Conservation (phyloP, 2,888 invertebrate species). For the Calliscelio sp. region DNA sequence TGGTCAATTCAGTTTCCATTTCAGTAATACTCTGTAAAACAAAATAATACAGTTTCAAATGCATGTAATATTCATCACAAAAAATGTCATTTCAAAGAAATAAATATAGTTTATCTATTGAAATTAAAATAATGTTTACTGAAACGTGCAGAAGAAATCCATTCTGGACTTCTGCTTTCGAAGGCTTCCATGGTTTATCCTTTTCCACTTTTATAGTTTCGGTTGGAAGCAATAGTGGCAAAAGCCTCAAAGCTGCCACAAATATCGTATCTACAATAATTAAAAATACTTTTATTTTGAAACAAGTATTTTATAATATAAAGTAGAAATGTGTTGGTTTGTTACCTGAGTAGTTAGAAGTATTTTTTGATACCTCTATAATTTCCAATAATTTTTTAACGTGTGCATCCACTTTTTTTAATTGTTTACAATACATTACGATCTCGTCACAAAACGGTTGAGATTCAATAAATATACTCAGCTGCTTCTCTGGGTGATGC, state of each 20-base stretch:
- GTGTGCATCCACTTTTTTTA: too few relatives aligned
- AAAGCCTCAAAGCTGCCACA: neutral
- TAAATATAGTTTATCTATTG: too few relatives aligned
- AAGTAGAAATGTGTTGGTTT: too few relatives aligned
- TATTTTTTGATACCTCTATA: too few relatives aligned
- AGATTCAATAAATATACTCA: neutral
- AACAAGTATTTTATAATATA: too few relatives aligned
- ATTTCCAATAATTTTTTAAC: neutral
- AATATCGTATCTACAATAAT: too few relatives aligned
- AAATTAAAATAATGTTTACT: neutral
- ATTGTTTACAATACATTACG: neutral
- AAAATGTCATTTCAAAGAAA: too few relatives aligned
- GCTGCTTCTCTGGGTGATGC: too few relatives aligned
- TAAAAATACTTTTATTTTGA: too few relatives aligned
- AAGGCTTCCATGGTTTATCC: neutral
- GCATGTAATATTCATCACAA: too few relatives aligned
- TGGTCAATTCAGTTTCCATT: slow-evolving; percentile 5
- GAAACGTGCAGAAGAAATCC: neutral
- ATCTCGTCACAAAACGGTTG: neutral
- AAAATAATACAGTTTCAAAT: too few relatives aligned
- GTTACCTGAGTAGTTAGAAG: too few relatives aligned
- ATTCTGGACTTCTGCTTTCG: slow-evolving; percentile 7
- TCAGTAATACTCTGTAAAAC: neutral
- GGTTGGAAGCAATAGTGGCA: neutral
- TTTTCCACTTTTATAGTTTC: neutral